Evolutionary conservation across 1,140 invertebrate species (phyloP).

Genomic region (Laupala kohalensis): DNA sequence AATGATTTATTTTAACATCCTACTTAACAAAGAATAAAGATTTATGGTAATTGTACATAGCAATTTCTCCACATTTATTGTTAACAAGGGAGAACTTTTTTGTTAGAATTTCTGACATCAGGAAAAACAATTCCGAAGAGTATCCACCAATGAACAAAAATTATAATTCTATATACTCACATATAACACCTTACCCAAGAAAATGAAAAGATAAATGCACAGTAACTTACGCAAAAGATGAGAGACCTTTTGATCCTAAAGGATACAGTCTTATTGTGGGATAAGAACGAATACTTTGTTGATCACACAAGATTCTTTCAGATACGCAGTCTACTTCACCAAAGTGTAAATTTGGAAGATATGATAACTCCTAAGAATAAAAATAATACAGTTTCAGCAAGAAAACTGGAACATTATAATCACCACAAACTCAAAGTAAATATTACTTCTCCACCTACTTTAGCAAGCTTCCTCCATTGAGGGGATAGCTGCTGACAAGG

Average conservation of each 20-base stretch:
- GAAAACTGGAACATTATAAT: slow-evolving; percentile 1
- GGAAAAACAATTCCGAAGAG: too few species aligned
- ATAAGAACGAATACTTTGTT: slow-evolving; percentile 48
- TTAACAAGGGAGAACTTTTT: too few species aligned
- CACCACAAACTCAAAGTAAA: not conserved
- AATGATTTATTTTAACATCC: too few species aligned
- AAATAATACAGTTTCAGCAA: not conserved
- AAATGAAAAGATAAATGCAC: too few species aligned
- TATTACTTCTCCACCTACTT: slow-evolving; percentile 17
- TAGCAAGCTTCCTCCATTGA: slow-evolving; percentile 45
- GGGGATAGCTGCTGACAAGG: slow-evolving; percentile 50
- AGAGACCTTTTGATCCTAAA: slow-evolving; percentile 31
- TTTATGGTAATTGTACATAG: too few species aligned
- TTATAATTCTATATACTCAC: too few species aligned
- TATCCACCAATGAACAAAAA: too few species aligned
- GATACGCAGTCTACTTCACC: slow-evolving; percentile 54
- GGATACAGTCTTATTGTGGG: slow-evolving; percentile 59
- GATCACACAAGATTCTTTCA: slow-evolving; percentile 39
- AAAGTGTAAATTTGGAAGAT: slow-evolving; percentile 39
- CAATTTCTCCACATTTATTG: too few species aligned
- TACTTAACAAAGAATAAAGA: too few species aligned
- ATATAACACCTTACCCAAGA: too few species aligned
- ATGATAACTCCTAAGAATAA: slow-evolving; percentile 24
- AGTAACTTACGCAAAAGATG: slow-evolving; percentile 39
- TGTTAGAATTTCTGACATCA: too few species aligned